Evolutionary conservation across 2,888 invertebrate species (phyloP), one percentile per base, ranked within the genome.

Genomic region (Macrosoma leucophasiata): DNA sequence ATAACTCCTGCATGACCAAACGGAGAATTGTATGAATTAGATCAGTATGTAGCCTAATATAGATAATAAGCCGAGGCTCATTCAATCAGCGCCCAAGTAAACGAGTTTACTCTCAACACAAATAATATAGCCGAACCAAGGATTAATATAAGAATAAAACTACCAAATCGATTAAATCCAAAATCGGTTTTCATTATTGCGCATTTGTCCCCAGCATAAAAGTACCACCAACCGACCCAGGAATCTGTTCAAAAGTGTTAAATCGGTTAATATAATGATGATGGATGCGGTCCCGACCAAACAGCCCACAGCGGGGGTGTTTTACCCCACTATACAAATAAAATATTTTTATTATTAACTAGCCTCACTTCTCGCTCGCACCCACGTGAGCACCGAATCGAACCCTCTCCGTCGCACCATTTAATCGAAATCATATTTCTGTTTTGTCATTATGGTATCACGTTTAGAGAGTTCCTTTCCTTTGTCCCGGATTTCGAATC

Each of bases 361-460:
- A 70, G 59, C 56, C 58, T 56, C 49, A 62, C 53, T 49, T 79
- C 78, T 62, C 64, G 56, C 57, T 81, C 71, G 48, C 68, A 60
- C 75, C 51, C 56, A 58, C 55, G 40, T 44, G 38, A 46, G 41
- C 49, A 46, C 44, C 59, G 50, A 55, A 72, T 69, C 52, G 43
- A 40, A 42, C 58, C 55, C 54, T 70, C 68, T 57, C 69, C 50
- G 60, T 81, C 70, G 43, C 70, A 63, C 76, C 50, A 58, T 78
- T 78, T 78, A 79, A 82, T 84, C 84, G 82, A 81, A 81, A 84
- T 81, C 74, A 82, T 81, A 82, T 84, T 84, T 84, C 82, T 82
- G 79, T 82, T 81, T 82, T 81, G 84, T 84, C 82, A 84, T 84
- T 84, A 82, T 81, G 66, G 78, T 77, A 79, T 81, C 81, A 64